A percentile compares a stretch with the other conserved stretches of the same genome.
Evolutionary conservation across 2,888 invertebrate genomes (phyloP).

Genomic region (Drosophila meridionalis): DNA sequence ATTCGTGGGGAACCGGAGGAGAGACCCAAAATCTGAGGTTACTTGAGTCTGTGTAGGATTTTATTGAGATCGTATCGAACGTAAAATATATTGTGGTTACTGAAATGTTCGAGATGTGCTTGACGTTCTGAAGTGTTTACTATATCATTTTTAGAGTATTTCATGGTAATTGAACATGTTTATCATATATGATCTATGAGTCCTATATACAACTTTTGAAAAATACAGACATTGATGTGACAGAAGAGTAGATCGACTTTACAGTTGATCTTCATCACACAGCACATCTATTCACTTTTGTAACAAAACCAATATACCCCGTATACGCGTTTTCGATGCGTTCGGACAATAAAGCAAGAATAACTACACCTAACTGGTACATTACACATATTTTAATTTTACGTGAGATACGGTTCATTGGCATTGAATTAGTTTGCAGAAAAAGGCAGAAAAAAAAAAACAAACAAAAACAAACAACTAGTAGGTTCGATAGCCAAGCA

Average conservation of each 20-base stretch:
- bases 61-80: background rate
- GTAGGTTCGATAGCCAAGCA: conserved; percentile 20
- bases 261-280: background rate
- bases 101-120: background rate
- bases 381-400: conserved; percentile 55
- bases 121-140: too few species aligned
- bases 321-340: background rate
- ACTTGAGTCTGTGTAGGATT: background rate
- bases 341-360: conserved; percentile 6
- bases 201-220: too few species aligned
- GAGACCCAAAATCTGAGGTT: background rate
- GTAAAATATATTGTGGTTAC: background rate
- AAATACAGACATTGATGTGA: background rate
- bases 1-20: too few species aligned
- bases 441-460: background rate
- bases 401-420: conserved; percentile 74
- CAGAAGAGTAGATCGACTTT: background rate
- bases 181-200: too few species aligned
- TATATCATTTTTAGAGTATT: background rate
- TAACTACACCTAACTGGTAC: conserved; percentile 32
- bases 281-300: too few species aligned
- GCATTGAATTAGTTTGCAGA: conserved; percentile 55
- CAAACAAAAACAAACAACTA: conserved; percentile 9
- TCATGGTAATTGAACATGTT: too few species aligned
- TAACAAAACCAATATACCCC: background rate